Base-by-base conservation (phyloP, 2,113 vertebrate species). In the Eonycteris spelaea region DNA sequence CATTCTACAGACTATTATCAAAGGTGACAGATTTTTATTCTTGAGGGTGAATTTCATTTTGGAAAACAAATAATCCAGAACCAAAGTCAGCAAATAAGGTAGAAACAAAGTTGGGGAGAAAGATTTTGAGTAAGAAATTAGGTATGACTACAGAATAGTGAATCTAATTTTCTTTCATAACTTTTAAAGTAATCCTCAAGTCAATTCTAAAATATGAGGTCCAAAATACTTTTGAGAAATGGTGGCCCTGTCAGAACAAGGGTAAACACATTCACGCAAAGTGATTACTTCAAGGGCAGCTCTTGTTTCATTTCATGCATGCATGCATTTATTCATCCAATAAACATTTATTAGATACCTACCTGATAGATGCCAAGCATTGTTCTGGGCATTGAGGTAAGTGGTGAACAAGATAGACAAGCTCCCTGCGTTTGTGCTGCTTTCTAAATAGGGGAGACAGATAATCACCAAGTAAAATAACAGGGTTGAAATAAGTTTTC, bases 141-240 rank as follows among this genome's bases (percentile, higher is more conserved):
- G 43, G 7, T 74, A 8, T 82, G 45, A 86, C 16, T 57, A 28
- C 3, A 13, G 21, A 78, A 38, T 57, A 78, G 68, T 73, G n/a
- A 63, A 70, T 93, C n/a, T 80, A 28, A 74, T 74, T 75, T 86
- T 95, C 61, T 83, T 90, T 33, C 30, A 10, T 97, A 78, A 89
- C 67, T 70, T 51, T 79, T 82, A 65, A 95, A 71, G 55, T 78
- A 63, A 48, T 86, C 21, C 18, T 43, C 24, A 90, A 90, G 21
- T 85, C 68, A 51, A 0, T 87, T 87, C 61, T 90, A 38, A 87
- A 93, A 78, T 63, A 67, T 68, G n/a, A 96, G 33, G 3, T 83
- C 73, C 79, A 55, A 87, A 82, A 68, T 79, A 70, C 30, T 83
- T 91, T 48, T 48, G 63, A 84, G 15, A 33, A 61, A 43, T 28